Conservation (phyloP, 2,888 invertebrate genomes). For the Cecidostiba fungosa region DNA sequence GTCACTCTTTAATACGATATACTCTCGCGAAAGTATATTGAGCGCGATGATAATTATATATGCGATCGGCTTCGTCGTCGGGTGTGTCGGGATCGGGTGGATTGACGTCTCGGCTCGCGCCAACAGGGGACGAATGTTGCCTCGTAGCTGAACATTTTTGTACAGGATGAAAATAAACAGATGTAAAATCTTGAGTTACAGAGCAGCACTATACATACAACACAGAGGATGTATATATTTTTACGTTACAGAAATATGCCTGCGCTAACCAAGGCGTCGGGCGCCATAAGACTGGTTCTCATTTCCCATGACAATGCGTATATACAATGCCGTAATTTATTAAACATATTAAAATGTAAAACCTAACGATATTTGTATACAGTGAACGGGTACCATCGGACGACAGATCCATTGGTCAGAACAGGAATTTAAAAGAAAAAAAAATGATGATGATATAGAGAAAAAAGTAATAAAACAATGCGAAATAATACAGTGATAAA, state of each 20-base stretch:
- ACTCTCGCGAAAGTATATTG: not conserved
- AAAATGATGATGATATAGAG: not conserved
- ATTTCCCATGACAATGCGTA: slow-evolving; percentile 80
- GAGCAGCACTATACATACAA: slow-evolving; percentile 80
- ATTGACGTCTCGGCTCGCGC: slow-evolving; percentile 48
- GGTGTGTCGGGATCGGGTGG: slow-evolving; percentile 2
- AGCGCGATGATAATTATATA: not conserved
- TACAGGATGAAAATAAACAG: slow-evolving; percentile 78
- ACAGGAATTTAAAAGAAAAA: slow-evolving; percentile 57
- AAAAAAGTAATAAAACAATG: not conserved
- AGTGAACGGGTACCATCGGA: slow-evolving; percentile 74
- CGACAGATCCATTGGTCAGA: slow-evolving; percentile 67
- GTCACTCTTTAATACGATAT: not conserved
- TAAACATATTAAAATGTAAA: slow-evolving; percentile 78
- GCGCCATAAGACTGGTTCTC: slow-evolving; percentile 80
- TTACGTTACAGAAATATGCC: slow-evolving; percentile 81
- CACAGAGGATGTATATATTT: slow-evolving; percentile 81
- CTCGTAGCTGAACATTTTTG: slow-evolving; percentile 78
- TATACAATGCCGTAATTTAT: slow-evolving; percentile 78
- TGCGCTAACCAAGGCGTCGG: slow-evolving; percentile 73
- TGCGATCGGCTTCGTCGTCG: not conserved
- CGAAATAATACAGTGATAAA: slow-evolving; percentile 34
- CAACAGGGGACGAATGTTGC: slow-evolving; percentile 68
- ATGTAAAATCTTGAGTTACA: slow-evolving; percentile 81
- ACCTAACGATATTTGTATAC: slow-evolving; percentile 80